Percentiles rank a stretch among this genome's conserved stretches.
These are phyloP conservation scores for Spisula subtruncata DNA, from an alignment of 2,888 invertebrate genomes.

Conservation along the genomic window DNA sequence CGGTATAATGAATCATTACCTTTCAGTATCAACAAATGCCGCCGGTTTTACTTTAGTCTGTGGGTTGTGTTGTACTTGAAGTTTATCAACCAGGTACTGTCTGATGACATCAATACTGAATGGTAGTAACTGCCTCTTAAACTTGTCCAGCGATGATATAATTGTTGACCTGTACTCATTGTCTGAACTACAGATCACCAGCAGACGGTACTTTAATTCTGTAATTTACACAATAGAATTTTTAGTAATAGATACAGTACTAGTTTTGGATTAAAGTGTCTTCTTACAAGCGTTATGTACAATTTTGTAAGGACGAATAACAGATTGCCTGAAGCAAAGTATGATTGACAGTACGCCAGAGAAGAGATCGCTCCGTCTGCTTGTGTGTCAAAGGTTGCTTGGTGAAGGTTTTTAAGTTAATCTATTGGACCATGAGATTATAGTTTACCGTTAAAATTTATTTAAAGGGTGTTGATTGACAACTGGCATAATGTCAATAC, in stretches of 20 bases:
- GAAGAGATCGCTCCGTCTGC: too few species aligned
- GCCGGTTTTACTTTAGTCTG: conserved; percentile 46
- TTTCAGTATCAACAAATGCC: conserved; percentile 60
- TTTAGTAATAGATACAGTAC: too few species aligned
- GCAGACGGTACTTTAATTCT: conserved; percentile 73
- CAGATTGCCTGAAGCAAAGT: background rate
- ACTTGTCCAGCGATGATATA: conserved; percentile 76
- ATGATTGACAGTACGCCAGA: background rate
- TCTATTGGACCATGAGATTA: too few species aligned
- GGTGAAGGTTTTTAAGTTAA: too few species aligned
- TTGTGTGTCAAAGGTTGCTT: too few species aligned
- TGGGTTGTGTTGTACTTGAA: conserved; percentile 40
- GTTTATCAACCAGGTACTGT: conserved; percentile 54
- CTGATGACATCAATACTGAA: conserved; percentile 32
- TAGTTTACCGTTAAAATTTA: too few species aligned
- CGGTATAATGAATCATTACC: conserved; percentile 43
- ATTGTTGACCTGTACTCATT: conserved; percentile 81
- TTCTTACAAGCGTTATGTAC: too few species aligned
- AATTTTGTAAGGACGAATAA: background rate
- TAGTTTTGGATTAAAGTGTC: too few species aligned
- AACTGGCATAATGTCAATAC: too few species aligned
- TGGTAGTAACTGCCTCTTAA: conserved; percentile 57
- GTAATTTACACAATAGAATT: background rate
- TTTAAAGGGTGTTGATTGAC: too few species aligned
- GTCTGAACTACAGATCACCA: conserved; percentile 82